Conservation (phyloP, 1,140 invertebrate genomes). For the Euura lappo region DNA sequence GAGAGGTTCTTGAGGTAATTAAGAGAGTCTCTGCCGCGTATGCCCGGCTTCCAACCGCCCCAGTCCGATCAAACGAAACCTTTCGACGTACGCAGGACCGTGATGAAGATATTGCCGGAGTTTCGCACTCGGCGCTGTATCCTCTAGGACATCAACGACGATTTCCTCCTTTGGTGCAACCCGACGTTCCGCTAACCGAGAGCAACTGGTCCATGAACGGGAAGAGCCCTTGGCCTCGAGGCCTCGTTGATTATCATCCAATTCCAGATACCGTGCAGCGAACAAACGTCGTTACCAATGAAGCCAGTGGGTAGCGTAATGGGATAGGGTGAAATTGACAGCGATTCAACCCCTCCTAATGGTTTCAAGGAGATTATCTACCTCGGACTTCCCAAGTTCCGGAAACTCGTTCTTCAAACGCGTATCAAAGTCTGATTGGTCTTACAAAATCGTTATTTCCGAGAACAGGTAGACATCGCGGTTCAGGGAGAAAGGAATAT, state of each 20-base stretch:
- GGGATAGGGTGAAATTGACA: no score
- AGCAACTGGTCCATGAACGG: neutral
- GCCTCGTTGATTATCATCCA: no score
- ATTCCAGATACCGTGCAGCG: neutral
- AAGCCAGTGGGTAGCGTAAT: neutral
- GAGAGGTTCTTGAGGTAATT: slow-evolving; percentile 5
- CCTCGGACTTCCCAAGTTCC: neutral
- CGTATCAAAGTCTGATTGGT: no score
- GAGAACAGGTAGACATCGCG: no score
- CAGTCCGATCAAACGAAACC: neutral
- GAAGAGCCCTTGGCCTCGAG: neutral
- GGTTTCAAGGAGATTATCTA: neutral
- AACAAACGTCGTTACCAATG: neutral
- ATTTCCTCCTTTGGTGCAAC: neutral
- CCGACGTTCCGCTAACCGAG: neutral
- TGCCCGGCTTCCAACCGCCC: neutral
- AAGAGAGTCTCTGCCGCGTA: neutral
- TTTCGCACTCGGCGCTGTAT: neutral
- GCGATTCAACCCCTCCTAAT: no score
- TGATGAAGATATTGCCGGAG: neutral
- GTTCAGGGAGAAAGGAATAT: no score
- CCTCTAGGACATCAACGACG: neutral
- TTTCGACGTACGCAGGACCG: slow-evolving; percentile 1
- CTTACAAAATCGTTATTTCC: no score
- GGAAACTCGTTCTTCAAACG: neutral